Percentiles rank a stretch among this genome's conserved stretches.
phyloP scores from a whole-genome alignment of 2,888 invertebrate species.

The Nemoura dubitans region DNA sequence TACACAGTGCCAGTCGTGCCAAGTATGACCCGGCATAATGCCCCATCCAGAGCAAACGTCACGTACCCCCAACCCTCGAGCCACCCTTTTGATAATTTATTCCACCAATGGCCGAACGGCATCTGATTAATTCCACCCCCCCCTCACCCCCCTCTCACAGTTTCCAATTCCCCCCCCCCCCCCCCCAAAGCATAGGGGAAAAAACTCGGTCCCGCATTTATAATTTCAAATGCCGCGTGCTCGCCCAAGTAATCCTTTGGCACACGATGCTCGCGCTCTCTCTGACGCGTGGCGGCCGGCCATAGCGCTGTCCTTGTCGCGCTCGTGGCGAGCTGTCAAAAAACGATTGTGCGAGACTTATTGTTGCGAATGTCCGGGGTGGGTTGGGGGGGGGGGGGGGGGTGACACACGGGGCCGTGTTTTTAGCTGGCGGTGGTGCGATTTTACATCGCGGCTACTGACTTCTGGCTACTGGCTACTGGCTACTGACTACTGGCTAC shows the following conservation, averaged over 20 bases:
- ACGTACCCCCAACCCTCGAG: neutral
- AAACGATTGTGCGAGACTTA: too few relatives aligned
- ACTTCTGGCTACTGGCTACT: too few relatives aligned
- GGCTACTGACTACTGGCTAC: too few relatives aligned
- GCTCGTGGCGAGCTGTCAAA: too few relatives aligned
- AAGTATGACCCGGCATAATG: too few relatives aligned
- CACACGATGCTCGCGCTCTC: neutral
- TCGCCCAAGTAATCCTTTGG: neutral
- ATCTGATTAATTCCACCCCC: neutral
- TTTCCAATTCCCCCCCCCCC: neutral
- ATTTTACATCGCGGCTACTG: too few relatives aligned
- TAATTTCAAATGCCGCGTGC: neutral
- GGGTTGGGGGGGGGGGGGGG: conserved; percentile 38
- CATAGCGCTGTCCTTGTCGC: too few relatives aligned
- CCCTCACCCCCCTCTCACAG: neutral
- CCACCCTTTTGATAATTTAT: neutral
- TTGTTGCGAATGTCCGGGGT: conserved; percentile 37
- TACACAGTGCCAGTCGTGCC: too few relatives aligned
- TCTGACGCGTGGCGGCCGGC: too few relatives aligned
- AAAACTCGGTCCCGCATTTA: neutral
- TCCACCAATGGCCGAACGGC: neutral
- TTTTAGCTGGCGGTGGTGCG: too few relatives aligned
- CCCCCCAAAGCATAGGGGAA: neutral
- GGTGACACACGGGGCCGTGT: neutral
- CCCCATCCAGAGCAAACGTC: too few relatives aligned